Evolutionary conservation across 1,140 invertebrate species (phyloP).

Genomic region (Aplysia californica): DNA sequence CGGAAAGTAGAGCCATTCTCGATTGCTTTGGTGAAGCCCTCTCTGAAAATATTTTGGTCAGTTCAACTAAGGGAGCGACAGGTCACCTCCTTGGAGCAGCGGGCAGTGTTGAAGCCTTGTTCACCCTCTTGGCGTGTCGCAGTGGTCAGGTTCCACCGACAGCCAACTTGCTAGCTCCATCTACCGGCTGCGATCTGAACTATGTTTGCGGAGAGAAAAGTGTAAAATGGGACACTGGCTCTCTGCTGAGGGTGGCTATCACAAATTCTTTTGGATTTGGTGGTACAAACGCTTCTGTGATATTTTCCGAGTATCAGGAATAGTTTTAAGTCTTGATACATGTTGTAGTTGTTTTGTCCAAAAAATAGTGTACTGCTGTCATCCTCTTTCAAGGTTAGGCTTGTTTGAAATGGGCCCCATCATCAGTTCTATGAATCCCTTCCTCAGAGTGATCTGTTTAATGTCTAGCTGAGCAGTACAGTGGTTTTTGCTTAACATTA

Average conservation of each 20-base stretch:
- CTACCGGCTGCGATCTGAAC: slow-evolving; percentile 74
- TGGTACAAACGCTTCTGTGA: slow-evolving; percentile 94
- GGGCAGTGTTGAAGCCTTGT: slow-evolving; percentile 90
- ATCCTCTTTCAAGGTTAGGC: too few relatives aligned
- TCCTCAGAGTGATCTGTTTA: too few relatives aligned
- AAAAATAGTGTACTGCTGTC: too few relatives aligned
- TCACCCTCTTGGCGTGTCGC: slow-evolving; percentile 84
- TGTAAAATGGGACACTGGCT: slow-evolving; percentile 72
- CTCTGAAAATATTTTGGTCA: slow-evolving; percentile 78
- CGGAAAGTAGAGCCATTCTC: slow-evolving; percentile 88
- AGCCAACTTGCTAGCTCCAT: slow-evolving; percentile 84
- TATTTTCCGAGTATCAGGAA: slow-evolving; percentile 67
- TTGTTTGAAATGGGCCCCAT: too few relatives aligned
- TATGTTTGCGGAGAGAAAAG: slow-evolving; percentile 77
- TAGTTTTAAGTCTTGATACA: too few relatives aligned
- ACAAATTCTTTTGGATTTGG: slow-evolving; percentile 99
- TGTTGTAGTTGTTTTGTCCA: too few relatives aligned
- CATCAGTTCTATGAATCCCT: too few relatives aligned
- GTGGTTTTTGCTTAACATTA: too few relatives aligned
- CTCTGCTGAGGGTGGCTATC: slow-evolving; percentile 78
- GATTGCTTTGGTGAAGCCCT: slow-evolving; percentile 63
- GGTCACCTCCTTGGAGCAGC: slow-evolving; percentile 96
- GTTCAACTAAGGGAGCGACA: slow-evolving; percentile 93
- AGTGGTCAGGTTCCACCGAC: slow-evolving; percentile 86
- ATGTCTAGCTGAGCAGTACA: too few relatives aligned